These are phyloP conservation scores for Heliocidaris erythrogramma DNA, from an alignment of 35 echinoderm and acorn worm species.

Conservation along the genomic window DNA sequence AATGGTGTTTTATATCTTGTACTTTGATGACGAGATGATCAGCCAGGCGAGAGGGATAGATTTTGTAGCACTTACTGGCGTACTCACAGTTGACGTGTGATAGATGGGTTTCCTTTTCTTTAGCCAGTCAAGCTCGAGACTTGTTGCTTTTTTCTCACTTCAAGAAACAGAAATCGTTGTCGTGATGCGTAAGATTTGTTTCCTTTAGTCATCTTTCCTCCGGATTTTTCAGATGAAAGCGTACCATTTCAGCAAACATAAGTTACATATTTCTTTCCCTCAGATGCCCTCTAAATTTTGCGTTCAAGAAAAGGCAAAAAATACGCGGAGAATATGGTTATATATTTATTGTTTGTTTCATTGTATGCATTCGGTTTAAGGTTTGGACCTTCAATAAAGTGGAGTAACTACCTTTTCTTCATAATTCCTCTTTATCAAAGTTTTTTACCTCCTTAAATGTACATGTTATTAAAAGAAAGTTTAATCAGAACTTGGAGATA, in stretches of 20 bases:
- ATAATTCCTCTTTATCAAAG: too few relatives aligned
- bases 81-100: slow-evolving; percentile 16
- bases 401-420: too few relatives aligned
- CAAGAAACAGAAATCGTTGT: background rate
- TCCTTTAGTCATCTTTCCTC: background rate
- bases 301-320: background rate
- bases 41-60: background rate
- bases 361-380: too few relatives aligned
- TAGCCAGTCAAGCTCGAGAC: background rate
- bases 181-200: slow-evolving; percentile 10
- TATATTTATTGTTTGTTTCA: too few relatives aligned
- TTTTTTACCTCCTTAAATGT: too few relatives aligned
- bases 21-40: background rate
- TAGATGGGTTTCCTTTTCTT: background rate
- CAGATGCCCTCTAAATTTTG: background rate
- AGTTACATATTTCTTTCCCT: background rate
- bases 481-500: too few relatives aligned
- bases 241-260: background rate
- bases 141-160: background rate
- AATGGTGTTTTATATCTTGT: slow-evolving; percentile 15
- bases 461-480: too few relatives aligned
- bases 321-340: background rate
- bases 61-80: background rate
- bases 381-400: too few relatives aligned
- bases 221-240: background rate